Evolutionary conservation across 2,888 invertebrate genomes (phyloP), one percentile per base, ranked within the genome.

Genomic region (Agrotis exclamationis): DNA sequence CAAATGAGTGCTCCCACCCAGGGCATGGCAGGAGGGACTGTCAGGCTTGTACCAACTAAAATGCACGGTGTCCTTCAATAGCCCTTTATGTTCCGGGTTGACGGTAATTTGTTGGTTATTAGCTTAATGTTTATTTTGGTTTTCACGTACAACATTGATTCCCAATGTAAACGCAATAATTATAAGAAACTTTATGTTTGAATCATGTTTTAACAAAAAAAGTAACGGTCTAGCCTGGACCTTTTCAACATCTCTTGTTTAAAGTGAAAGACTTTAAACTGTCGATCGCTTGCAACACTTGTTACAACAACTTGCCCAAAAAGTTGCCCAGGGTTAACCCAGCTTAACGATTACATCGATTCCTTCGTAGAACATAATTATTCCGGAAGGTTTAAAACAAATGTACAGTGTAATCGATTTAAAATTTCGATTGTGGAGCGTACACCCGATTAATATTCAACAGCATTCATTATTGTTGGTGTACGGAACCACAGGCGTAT

Each of bases 391-490:
- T 63, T 79, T 79, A 73, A 84, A 84, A 82, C 76, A 76, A 84
- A 86, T 86, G 80, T 82, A 74, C 76, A 85, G 81, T 76, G 85
- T 87, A 86, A 89, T 89, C 85, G 86, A 89, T 90, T 90, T 86
- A 87, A 88, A 88, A 84, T 86, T 88, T 88, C 85, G 87, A 88
- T 89, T 87, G 85, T 77, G 72, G 59, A 74, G 70, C 84, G 84
- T 77, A 81, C 75, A 84, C 48, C 62, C 50, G 57, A 72, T 84
- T 80, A 84, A 84, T 84, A 85, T 81, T 83, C 72, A 83, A 68
- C 82, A 83, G 83, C 84, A 82, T 88, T 79, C 84, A 85, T 85
- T 79, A 70, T 63, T 72, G 76, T 79, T 71, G 73, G 73, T 76
- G 63, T 64, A 66, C 62, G 51, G 50, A 54, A 74, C 70, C 76